Evolutionary conservation across 2,888 invertebrate species (phyloP).

Genomic region (Rosalia funebris): DNA sequence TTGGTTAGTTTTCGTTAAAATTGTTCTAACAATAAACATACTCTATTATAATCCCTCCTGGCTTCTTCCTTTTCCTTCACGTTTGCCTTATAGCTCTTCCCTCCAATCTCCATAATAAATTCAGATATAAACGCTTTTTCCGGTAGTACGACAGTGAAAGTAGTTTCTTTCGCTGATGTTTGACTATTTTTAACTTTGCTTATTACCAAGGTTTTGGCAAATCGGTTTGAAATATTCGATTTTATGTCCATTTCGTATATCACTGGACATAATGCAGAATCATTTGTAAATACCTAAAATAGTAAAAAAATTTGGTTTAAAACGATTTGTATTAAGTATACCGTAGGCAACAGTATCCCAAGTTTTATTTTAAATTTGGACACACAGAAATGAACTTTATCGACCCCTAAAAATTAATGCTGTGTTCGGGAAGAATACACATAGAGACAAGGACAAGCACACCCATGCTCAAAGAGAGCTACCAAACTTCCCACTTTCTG

Average conservation of each 20-base stretch:
- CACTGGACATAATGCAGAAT: conserved; percentile 54
- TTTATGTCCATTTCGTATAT: conserved; percentile 72
- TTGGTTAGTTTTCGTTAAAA: background rate
- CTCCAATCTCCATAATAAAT: conserved; percentile 74
- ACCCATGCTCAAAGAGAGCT: no score
- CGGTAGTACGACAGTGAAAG: conserved; percentile 74
- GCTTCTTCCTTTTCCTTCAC: conserved; percentile 74
- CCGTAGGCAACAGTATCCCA: no score
- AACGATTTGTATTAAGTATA: background rate
- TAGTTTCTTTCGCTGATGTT: conserved; percentile 69
- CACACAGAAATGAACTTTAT: no score
- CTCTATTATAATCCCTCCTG: conserved; percentile 63
- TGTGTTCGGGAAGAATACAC: no score
- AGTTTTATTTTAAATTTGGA: no score
- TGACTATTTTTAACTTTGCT: conserved; percentile 73
- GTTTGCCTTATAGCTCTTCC: conserved; percentile 72
- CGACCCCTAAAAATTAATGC: no score
- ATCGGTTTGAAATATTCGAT: conserved; percentile 72
- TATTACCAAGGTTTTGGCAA: conserved; percentile 72
- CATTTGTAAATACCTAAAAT: background rate
- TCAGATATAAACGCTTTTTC: conserved; percentile 77
- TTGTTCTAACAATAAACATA: conserved; percentile 32
- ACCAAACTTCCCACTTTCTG: no score
- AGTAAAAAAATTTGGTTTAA: background rate
- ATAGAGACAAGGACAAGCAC: no score